Conservation (phyloP, 2,888 invertebrate genomes). For the Strigamia maritima region DNA sequence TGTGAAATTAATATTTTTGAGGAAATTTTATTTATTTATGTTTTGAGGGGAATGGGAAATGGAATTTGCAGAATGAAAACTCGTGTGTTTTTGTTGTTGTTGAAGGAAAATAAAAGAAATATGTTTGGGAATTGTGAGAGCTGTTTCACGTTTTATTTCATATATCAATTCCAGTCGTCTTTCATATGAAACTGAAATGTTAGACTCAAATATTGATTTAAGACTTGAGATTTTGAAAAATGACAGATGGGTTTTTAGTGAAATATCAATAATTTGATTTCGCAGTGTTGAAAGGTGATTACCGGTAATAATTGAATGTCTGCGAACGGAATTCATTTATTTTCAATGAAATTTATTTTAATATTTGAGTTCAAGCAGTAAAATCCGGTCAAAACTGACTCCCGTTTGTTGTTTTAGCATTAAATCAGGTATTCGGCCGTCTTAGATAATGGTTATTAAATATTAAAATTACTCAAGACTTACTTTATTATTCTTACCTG, state of each 20-base stretch:
- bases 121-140: not conserved
- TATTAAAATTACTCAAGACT: too few relatives aligned
- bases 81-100: not conserved
- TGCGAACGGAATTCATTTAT: too few relatives aligned
- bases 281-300: too few relatives aligned
- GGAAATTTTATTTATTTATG: not conserved
- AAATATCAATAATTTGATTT: too few relatives aligned
- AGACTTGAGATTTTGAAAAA: not conserved
- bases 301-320: too few relatives aligned
- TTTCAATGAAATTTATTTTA: too few relatives aligned
- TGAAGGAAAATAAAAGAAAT: not conserved
- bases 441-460: too few relatives aligned
- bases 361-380: too few relatives aligned
- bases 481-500: too few relatives aligned
- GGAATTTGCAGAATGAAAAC: not conserved
- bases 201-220: not conserved
- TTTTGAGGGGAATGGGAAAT: not conserved
- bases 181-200: not conserved
- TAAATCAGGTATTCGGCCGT: too few relatives aligned
- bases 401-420: too few relatives aligned
- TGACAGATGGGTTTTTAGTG: not conserved
- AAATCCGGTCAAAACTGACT: too few relatives aligned
- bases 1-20: not conserved
- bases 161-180: slow-evolving; percentile 1
- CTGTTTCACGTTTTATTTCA: not conserved